A percentile compares a stretch with the other conserved stretches of the same genome.
Evolutionary conservation across 1,140 invertebrate genomes (phyloP).

Genomic region (Globodera rostochiensis): DNA sequence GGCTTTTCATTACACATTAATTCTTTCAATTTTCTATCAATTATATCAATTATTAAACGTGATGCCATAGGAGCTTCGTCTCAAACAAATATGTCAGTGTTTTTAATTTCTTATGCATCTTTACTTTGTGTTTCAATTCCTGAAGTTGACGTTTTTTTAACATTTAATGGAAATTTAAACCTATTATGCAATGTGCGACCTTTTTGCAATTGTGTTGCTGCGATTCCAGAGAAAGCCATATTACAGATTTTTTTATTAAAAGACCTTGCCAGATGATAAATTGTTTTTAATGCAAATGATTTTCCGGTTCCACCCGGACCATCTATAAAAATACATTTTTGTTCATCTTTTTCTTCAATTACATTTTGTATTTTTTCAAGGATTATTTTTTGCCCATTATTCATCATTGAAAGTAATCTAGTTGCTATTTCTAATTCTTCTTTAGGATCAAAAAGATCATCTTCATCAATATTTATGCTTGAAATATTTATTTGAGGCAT

Average conservation of each 20-base stretch:
- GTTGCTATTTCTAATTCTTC: too few species aligned
- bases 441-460: too few species aligned
- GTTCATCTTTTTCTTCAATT: too few species aligned
- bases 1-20: slow-evolving; percentile 38
- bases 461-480: too few species aligned
- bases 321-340: too few species aligned
- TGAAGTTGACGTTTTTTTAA: background rate
- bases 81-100: slow-evolving; percentile 38
- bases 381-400: too few species aligned
- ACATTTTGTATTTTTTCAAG: too few species aligned
- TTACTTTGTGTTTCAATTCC: background rate
- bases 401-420: too few species aligned
- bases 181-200: slow-evolving; percentile 22
- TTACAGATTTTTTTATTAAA: slow-evolving; percentile 21
- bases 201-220: slow-evolving; percentile 9
- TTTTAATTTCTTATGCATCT: background rate
- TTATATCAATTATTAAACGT: slow-evolving; percentile 34
- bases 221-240: slow-evolving; percentile 23
- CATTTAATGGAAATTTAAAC: slow-evolving; percentile 12
- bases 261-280: background rate
- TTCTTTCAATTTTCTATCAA: slow-evolving; percentile 47
- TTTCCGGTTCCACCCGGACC: too few species aligned
- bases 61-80: slow-evolving; percentile 50
- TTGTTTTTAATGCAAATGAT: background rate
- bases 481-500: too few species aligned